Conservation (phyloP, 2,797 vertebrate species). For the Poeciliopsis turneri region DNA sequence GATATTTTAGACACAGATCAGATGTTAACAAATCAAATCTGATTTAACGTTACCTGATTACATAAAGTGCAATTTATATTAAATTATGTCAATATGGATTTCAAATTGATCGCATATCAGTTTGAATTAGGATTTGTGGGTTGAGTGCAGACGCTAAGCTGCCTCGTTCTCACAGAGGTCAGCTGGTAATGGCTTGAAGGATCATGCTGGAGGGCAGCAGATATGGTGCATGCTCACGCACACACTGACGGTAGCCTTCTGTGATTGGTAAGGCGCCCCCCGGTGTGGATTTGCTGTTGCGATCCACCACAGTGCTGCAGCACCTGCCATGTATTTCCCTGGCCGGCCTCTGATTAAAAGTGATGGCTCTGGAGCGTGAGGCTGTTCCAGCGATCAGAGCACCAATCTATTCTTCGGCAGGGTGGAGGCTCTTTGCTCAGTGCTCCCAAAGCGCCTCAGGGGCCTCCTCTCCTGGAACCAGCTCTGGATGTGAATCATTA, state of each 20-base stretch:
- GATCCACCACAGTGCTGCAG: slow-evolving; percentile 72
- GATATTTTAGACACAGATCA: not conserved
- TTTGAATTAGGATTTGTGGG: slow-evolving; percentile 26
- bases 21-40: not conserved
- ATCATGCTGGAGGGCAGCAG: slow-evolving; percentile 58
- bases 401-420: slow-evolving; percentile 73
- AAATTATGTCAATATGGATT: slow-evolving; percentile 3
- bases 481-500: slow-evolving; percentile 81
- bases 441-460: slow-evolving; percentile 58
- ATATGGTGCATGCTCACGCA: slow-evolving; percentile 54
- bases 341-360: slow-evolving; percentile 80
- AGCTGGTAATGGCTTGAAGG: slow-evolving; percentile 67
- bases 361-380: slow-evolving; percentile 79
- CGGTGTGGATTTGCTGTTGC: slow-evolving; percentile 74
- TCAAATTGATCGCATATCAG: not conserved
- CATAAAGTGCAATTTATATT: not conserved
- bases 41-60: not conserved
- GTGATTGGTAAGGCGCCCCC: slow-evolving; percentile 69
- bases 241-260: slow-evolving; percentile 38
- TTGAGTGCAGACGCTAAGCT: slow-evolving; percentile 37
- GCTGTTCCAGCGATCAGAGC: slow-evolving; percentile 72
- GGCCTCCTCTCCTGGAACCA: slow-evolving; percentile 70
- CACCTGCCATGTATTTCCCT: slow-evolving; percentile 77
- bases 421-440: slow-evolving; percentile 52
- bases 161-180: slow-evolving; percentile 59